These are phyloP conservation scores for Cryptus viduatorius DNA, from an alignment of 2,888 invertebrate genomes.

Conservation along the genomic window DNA sequence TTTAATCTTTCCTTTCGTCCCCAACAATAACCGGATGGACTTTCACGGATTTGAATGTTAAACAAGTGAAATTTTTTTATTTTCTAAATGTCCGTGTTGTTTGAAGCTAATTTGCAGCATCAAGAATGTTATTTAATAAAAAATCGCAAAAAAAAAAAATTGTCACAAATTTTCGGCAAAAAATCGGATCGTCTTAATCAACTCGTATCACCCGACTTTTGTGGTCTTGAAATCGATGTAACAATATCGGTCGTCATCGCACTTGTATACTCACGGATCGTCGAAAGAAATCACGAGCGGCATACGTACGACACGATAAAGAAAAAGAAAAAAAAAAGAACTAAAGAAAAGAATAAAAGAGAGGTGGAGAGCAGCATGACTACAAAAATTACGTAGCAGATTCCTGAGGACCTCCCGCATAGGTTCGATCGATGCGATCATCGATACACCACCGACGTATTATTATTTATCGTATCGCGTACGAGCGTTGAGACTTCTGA, in stretches of 20 bases:
- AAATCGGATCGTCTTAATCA: neutral
- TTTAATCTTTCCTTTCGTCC: constrained; percentile 55
- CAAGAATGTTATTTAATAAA: neutral
- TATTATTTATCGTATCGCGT: constrained; percentile 64
- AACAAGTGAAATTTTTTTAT: constrained; percentile 15
- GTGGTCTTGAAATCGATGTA: neutral
- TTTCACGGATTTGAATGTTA: constrained; percentile 63
- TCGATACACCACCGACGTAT: constrained; percentile 64
- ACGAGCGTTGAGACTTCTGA: neutral
- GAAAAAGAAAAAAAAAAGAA: constrained; percentile 51
- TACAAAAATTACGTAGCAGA: constrained; percentile 83
- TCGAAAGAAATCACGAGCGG: constrained; percentile 36
- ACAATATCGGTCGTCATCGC: constrained; percentile 14
- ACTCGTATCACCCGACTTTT: too few species aligned
- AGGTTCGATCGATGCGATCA: constrained; percentile 68
- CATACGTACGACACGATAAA: neutral
- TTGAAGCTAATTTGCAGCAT: neutral
- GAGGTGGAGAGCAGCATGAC: constrained; percentile 71
- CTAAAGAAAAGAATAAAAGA: constrained; percentile 42
- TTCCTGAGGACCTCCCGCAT: constrained; percentile 83
- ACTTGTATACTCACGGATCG: neutral
- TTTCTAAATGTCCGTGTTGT: neutral
- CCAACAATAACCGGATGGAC: constrained; percentile 53
- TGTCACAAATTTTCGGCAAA: neutral
- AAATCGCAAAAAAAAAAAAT: constrained; percentile 17